Percentiles rank a stretch among this genome's conserved stretches.
These are phyloP conservation scores for Spilarctia lutea DNA, from an alignment of 2,888 invertebrate species.

Conservation along the genomic window DNA sequence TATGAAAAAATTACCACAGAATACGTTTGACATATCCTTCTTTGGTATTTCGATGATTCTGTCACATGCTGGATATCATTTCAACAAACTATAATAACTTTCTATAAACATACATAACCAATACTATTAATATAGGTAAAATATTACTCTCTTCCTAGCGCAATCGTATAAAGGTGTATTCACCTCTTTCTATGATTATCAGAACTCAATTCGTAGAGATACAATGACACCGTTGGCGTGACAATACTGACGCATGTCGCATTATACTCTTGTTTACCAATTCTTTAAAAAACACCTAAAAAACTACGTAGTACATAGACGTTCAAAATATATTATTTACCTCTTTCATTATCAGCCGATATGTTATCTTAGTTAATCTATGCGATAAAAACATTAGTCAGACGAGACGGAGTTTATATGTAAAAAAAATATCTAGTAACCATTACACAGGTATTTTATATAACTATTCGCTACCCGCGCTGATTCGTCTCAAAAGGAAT, in stretches of 20 bases:
- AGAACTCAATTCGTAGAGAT: neutral
- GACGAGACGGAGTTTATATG: neutral
- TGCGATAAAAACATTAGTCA: conserved; percentile 10
- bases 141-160: too few relatives aligned
- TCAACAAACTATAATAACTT: neutral
- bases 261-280: neutral
- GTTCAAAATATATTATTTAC: conserved; percentile 17
- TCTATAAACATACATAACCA: too few relatives aligned
- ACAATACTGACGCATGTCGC: neutral
- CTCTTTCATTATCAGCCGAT: conserved; percentile 12
- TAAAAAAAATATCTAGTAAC: conserved; percentile 5
- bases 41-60: neutral
- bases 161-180: neutral
- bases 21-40: neutral
- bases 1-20: too few relatives aligned
- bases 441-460: neutral
- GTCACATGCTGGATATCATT: neutral
- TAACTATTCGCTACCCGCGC: neutral
- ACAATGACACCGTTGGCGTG: neutral
- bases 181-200: neutral
- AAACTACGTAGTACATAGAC: neutral
- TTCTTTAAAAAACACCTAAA: neutral
- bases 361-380: conserved; percentile 11
- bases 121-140: too few relatives aligned
- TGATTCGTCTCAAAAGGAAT: too few relatives aligned